phyloP scores from a whole-genome alignment of 37 sponge, comb jelly and placozoan species.

The Tethya wilhelma region DNA sequence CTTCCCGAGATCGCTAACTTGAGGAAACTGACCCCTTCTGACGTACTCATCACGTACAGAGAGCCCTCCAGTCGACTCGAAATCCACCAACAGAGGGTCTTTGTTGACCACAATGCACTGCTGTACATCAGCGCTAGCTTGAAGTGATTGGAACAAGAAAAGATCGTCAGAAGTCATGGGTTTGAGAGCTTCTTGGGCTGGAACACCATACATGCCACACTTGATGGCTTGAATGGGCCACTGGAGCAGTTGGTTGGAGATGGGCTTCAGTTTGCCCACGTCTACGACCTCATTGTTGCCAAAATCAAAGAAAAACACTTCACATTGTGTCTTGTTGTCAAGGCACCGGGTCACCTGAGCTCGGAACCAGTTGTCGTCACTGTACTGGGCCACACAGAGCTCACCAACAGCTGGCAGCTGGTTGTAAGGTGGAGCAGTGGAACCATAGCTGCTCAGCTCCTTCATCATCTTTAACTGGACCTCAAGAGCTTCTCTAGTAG shows the following conservation, averaged over 20 bases:
- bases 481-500: neutral
- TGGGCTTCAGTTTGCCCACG: neutral
- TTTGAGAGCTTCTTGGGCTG: neutral
- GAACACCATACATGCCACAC: constrained; percentile 31
- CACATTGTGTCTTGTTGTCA: neutral
- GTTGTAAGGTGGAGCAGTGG: neutral
- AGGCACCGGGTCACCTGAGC: constrained; percentile 10
- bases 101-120: constrained; percentile 15
- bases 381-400: constrained; percentile 37
- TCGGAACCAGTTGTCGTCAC: constrained; percentile 46
- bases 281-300: constrained; percentile 17
- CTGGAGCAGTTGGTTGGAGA: neutral
- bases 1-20: neutral
- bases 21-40: constrained; percentile 7
- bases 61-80: neutral
- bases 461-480: neutral
- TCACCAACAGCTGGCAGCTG: constrained; percentile 39
- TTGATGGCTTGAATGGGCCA: constrained; percentile 30
- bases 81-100: constrained; percentile 30
- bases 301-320: constrained; percentile 42
- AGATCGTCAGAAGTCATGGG: neutral
- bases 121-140: neutral
- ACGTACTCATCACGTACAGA: constrained; percentile 19
- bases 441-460: neutral
- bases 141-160: neutral